A percentile compares a stretch with the other conserved stretches of the same genome.
Conservation (phyloP, 2,797 vertebrate genomes). For the Trichosurus vulpecula region DNA sequence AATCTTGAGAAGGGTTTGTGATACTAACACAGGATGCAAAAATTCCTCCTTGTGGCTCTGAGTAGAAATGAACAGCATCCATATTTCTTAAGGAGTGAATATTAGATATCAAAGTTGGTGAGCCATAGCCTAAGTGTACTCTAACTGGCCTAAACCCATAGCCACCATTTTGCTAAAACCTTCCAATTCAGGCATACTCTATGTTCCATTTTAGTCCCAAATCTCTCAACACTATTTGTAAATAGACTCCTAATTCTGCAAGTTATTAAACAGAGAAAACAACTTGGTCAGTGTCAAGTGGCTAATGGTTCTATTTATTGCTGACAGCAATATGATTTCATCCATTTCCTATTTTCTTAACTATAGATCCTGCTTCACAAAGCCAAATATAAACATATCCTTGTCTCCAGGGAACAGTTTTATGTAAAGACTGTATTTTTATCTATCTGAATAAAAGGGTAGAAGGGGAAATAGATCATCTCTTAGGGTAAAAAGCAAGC, state of each 20-base stretch:
- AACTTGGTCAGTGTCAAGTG: conserved; percentile 33
- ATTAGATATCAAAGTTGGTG: not conserved
- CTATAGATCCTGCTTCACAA: conserved; percentile 47
- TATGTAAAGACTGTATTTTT: conserved; percentile 67
- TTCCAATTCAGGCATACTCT: not conserved
- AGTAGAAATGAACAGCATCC: not conserved
- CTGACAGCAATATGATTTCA: conserved; percentile 59
- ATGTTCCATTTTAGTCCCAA: conserved; percentile 5
- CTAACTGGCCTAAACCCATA: not conserved
- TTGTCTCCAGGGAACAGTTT: conserved; percentile 42
- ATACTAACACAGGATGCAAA: not conserved
- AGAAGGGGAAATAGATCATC: conserved; percentile 43
- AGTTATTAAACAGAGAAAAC: conserved; percentile 51
- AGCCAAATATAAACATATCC: conserved; percentile 57
- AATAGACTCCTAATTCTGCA: conserved; percentile 52
- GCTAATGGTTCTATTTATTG: conserved; percentile 59
- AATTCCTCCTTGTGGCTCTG: not conserved
- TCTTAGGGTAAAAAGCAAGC: conserved; percentile 28
- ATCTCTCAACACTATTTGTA: conserved; percentile 31
- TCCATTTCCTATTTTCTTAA: conserved; percentile 52
- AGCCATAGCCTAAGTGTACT: not conserved
- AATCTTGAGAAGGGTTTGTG: no score
- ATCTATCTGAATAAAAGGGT: conserved; percentile 57
- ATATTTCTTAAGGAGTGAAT: not conserved
- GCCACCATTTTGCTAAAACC: not conserved